Conservation (phyloP, 2,797 vertebrate genomes). For the Gallirallus australis region DNA sequence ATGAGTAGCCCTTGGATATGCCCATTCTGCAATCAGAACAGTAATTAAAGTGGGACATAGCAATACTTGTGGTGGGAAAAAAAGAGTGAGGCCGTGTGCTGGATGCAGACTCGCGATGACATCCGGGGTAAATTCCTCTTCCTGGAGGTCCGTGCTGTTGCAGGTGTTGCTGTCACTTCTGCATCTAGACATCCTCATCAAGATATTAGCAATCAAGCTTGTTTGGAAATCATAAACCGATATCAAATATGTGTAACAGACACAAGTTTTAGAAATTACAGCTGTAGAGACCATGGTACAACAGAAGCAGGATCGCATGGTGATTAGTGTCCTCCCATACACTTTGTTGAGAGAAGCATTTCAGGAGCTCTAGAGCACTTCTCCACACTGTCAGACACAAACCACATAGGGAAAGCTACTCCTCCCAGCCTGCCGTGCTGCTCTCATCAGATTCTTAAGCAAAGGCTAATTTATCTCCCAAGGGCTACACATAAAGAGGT, state of each 20-base stretch:
- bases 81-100: not conserved
- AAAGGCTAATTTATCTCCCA: not conserved
- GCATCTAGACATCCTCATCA: not conserved
- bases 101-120: not conserved
- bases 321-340: not conserved
- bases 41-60: not conserved
- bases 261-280: not conserved
- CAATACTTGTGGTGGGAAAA: not conserved
- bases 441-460: not conserved
- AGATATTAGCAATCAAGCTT: not conserved
- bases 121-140: not conserved
- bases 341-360: accelerated
- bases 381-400: not conserved
- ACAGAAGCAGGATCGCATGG: accelerated
- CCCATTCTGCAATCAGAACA: not conserved
- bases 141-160: not conserved
- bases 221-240: not conserved
- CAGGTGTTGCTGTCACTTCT: not conserved
- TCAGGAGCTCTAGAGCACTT: not conserved
- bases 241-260: not conserved
- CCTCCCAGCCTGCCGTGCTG: not conserved
- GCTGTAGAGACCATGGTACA: accelerated
- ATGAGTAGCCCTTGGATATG: not conserved
- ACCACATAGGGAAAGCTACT: not conserved
- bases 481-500: not conserved